Base-by-base conservation (phyloP, 1,140 invertebrate genomes). In the Neoseiulus cucumeris region DNA sequence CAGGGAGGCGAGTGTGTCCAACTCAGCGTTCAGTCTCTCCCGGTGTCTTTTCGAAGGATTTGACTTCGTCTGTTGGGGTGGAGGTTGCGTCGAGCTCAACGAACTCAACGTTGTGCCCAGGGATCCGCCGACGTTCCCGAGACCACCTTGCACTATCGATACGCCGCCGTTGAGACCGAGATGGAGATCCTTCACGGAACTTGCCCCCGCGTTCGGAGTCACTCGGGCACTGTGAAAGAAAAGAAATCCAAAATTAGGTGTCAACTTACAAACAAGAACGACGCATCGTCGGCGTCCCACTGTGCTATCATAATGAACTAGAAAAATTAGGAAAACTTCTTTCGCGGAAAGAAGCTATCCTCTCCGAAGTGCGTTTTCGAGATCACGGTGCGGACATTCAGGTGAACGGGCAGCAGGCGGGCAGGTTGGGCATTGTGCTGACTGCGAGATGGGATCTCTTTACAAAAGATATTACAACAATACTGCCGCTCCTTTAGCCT, bases 11-110 rank as follows among this genome's bases (percentile, higher is more conserved):
- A 99, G 78, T 42, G 91, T 93, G 78, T 98, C 95, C 74, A 99
- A 79, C 77, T 99, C 95, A 2, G 90, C 91, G 76, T 99, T 99
- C 30, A 99, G 81, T 30, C 95, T 80, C 79, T 98, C 94, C 25
- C 95, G 82, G 77, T 99, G 95, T 25, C 95, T 79, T 77, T 98
- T 99, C 75, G 90, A 94, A 0, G 95, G 94, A 78, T 98, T 98
- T 73, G 89, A 94, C 76, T 98, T 97, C n/a, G 91, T 91, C 71
- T 93, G 89, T 20, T 25, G 14, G 2, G 25, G 51, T 59, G 25
- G 51, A 25, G 51, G 4, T 25, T 59, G 51, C 14, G 12, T 33
- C 22, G 22, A 59, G 22, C 14, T 59, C 17, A 33, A 25, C 22
- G 33, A 33, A 9, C 14, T 59, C 51, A 33, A 29, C 22, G 51